A percentile compares a stretch with the other conserved stretches of the same genome.
Evolutionary conservation across 2,113 vertebrate genomes (phyloP).

Genomic region (Bubo bubo): DNA sequence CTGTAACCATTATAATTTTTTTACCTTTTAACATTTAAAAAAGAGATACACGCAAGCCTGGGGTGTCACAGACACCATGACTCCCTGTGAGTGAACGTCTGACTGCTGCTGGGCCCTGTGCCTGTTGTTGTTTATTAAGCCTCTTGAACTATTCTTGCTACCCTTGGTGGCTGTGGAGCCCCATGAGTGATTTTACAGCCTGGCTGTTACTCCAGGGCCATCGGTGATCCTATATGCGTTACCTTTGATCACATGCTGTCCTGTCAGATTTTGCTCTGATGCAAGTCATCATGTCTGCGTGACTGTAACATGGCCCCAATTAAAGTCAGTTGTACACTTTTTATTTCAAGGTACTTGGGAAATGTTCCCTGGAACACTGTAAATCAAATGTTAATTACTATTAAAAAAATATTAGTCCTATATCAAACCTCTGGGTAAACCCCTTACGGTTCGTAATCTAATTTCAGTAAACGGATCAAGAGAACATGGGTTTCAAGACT

Average conservation of each 20-base stretch:
- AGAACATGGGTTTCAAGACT: constrained; percentile 46
- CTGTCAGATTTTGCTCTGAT: constrained; percentile 70
- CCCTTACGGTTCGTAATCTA: constrained; percentile 59
- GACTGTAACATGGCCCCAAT: constrained; percentile 66
- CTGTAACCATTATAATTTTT: background rate
- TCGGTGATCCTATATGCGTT: constrained; percentile 27
- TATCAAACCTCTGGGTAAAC: constrained; percentile 71
- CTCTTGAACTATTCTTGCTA: constrained; percentile 31
- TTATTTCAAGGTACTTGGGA: constrained; percentile 73
- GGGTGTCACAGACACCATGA: background rate
- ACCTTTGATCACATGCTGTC: constrained; percentile 67
- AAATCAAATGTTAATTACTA: constrained; percentile 77
- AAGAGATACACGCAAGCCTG: background rate
- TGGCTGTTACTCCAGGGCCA: background rate
- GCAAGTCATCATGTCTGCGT: constrained; percentile 38
- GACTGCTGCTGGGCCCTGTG: background rate
- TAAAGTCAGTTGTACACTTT: constrained; percentile 61
- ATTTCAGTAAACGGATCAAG: constrained; percentile 72
- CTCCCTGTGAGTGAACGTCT: background rate
- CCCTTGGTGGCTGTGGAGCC: constrained; percentile 14
- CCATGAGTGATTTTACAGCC: background rate
- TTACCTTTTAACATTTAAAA: background rate
- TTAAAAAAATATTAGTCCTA: constrained; percentile 68
- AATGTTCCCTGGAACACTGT: constrained; percentile 67
- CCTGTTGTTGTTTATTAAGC: constrained; percentile 48